Evolutionary conservation across 2,113 vertebrate species (phyloP).

Genomic region (Eulemur macaco): DNA sequence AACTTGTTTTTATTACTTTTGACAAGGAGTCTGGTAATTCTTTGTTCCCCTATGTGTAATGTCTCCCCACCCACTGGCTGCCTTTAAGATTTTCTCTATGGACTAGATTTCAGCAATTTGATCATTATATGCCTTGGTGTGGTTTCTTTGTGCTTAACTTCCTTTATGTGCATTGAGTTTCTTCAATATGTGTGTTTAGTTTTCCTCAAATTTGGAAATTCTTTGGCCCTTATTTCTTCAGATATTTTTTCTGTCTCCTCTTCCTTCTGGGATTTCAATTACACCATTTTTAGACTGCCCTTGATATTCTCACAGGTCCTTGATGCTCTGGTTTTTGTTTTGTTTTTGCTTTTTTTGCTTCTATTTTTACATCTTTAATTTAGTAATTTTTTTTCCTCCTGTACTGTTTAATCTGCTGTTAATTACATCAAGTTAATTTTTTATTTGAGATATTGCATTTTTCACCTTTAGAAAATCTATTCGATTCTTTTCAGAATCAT

Average conservation of each 20-base stretch:
- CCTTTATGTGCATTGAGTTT: background rate
- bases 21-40: background rate
- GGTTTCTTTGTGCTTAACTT: background rate
- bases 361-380: constrained; percentile 4
- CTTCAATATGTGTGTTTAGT: background rate
- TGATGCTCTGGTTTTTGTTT: background rate
- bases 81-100: background rate
- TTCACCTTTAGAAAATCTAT: constrained; percentile 2
- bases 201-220: constrained; percentile 28
- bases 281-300: background rate
- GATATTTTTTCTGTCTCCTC: background rate
- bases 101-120: background rate
- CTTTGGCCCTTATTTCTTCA: background rate
- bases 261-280: background rate
- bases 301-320: background rate
- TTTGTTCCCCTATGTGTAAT: background rate
- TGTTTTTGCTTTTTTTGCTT: background rate
- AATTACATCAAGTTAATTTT: background rate
- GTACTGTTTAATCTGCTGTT: background rate
- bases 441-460: background rate
- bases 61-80: background rate
- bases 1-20: background rate
- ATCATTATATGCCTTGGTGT: background rate
- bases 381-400: background rate
- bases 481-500: constrained; percentile 18